Evolutionary conservation across 2,113 vertebrate species (phyloP).

Genomic region (Lontra canadensis): DNA sequence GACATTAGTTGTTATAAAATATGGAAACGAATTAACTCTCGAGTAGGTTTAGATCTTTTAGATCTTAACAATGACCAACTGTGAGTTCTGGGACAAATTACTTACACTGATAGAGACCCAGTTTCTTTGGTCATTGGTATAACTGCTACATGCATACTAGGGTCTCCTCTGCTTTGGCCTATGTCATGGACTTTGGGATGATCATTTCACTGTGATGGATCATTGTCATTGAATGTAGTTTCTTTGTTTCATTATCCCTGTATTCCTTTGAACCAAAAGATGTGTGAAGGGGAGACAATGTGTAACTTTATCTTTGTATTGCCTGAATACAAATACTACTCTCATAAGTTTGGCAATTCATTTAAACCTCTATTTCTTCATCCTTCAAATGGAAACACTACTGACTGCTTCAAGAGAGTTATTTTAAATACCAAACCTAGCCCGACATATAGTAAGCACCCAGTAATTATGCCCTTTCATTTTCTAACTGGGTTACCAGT

Average conservation of each 20-base stretch:
- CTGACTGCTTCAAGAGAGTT: neutral
- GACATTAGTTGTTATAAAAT: neutral
- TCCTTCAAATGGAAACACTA: neutral
- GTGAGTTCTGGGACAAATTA: neutral
- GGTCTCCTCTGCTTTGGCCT: neutral
- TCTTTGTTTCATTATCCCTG: neutral
- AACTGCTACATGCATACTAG: neutral
- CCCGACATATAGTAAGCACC: neutral
- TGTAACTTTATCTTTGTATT: neutral
- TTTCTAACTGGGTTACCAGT: neutral
- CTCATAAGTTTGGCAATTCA: neutral
- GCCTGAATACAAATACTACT: too few relatives aligned
- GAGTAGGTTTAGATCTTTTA: neutral
- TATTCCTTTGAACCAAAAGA: neutral
- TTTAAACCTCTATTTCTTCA: neutral
- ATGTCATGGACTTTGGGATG: neutral
- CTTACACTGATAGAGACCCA: neutral
- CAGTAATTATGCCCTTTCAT: neutral
- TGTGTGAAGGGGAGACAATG: neutral
- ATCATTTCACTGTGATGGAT: neutral
- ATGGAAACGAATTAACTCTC: neutral
- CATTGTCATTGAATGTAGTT: neutral
- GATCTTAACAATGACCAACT: neutral
- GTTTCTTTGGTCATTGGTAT: neutral
- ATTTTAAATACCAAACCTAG: neutral